Percentiles rank a stretch among this genome's conserved stretches.
Evolutionary conservation across 1,140 invertebrate genomes (phyloP).

Genomic region (Lithobius niger): DNA sequence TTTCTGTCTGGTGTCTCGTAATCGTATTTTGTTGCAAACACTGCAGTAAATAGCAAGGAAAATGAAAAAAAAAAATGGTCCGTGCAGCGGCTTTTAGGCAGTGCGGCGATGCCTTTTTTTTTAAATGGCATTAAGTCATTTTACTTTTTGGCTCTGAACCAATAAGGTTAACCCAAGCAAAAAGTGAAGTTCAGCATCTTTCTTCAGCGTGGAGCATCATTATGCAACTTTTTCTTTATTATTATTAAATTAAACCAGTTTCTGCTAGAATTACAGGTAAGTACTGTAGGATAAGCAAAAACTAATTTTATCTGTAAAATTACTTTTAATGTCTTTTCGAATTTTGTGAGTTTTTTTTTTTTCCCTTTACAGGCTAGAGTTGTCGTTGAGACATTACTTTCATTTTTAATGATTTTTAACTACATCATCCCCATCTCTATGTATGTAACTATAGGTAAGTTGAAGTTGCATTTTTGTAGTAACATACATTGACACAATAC

Average conservation of each 20-base stretch:
- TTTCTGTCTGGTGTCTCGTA: too few species aligned
- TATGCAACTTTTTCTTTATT: neutral
- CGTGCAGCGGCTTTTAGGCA: too few species aligned
- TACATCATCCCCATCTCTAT: slow-evolving; percentile 55
- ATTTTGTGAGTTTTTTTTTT: slow-evolving; percentile 13
- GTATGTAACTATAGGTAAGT: slow-evolving; percentile 50
- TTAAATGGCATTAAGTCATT: too few species aligned
- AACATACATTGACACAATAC: too few species aligned
- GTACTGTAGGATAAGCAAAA: neutral
- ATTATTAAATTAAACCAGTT: neutral
- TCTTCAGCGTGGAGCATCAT: neutral
- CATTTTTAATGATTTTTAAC: slow-evolving; percentile 47
- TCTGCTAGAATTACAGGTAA: neutral
- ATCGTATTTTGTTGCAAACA: too few species aligned
- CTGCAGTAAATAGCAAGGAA: too few species aligned
- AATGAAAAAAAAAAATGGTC: too few species aligned
- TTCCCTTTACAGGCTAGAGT: slow-evolving; percentile 21
- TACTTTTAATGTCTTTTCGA: neutral
- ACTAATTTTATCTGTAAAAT: neutral
- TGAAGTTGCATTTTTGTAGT: neutral
- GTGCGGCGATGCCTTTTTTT: too few species aligned
- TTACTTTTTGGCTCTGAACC: too few species aligned
- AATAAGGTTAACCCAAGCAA: too few species aligned
- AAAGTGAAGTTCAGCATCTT: neutral
- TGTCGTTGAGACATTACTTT: slow-evolving; percentile 35